A percentile compares a stretch with the other conserved stretches of the same genome.
Evolutionary conservation across 2,113 vertebrate species (phyloP).

Genomic region (Paradoxurus hermaphroditus): DNA sequence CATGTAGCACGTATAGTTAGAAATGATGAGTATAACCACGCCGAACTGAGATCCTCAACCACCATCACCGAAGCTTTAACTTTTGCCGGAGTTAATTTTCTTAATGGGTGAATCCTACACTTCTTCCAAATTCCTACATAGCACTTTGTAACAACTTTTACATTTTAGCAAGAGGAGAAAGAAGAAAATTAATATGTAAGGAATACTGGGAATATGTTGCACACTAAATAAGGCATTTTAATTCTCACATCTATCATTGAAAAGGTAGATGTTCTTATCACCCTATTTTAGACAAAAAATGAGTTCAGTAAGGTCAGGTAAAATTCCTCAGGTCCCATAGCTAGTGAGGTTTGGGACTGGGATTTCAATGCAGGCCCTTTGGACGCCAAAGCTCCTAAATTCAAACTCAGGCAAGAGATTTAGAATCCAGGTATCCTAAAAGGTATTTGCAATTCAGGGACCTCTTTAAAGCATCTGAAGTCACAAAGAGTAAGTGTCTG

Average conservation of each 20-base stretch:
- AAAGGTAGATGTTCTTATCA: not conserved
- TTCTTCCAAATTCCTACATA: not conserved
- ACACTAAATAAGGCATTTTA: not conserved
- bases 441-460: not conserved
- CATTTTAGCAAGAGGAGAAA: not conserved
- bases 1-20: not conserved
- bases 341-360: not conserved
- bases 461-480: not conserved
- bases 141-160: not conserved
- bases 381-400: not conserved
- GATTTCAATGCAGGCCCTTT: not conserved
- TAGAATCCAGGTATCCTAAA: not conserved
- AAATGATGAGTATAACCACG: not conserved
- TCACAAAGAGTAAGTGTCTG: not conserved
- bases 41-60: not conserved
- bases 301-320: not conserved
- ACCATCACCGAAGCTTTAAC: not conserved
- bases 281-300: not conserved
- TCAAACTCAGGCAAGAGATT: slow-evolving; percentile 1
- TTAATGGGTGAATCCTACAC: not conserved
- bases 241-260: not conserved
- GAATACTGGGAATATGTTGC: not conserved
- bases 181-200: not conserved
- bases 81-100: slow-evolving; percentile 14
- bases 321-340: not conserved